Base-by-base conservation (phyloP, 2,888 invertebrate genomes). In the Eristalinus aeneus region DNA sequence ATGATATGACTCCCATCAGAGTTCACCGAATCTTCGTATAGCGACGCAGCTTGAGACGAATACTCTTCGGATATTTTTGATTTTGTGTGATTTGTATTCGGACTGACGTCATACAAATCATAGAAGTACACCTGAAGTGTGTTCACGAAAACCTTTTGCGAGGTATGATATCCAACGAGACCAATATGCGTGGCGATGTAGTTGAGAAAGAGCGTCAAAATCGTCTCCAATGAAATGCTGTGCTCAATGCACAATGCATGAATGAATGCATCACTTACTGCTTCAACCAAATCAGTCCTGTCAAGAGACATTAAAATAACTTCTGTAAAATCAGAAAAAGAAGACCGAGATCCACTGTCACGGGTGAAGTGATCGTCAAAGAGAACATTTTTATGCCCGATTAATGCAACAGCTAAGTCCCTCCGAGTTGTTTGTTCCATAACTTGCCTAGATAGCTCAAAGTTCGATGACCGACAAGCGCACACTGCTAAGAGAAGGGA, bases 121-220 rank as follows among this genome's bases (percentile, higher is more conserved):
- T 92, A 92, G 68, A 94, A 94, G 88, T 93, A 94, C 8, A 91
- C 91, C 89, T 94, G 94, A 34, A 94, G 90, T 0, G 93, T 92
- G 88, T 92, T 92, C 54, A 94, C 93, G 60, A 94, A 92, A 0
- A 94, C 93, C 88, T 91, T 91, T 80, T 88, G 93, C 78, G 90
- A 93, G 85, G 89, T 93, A 90, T 89, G 92, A 90, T 91, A 93
- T 89, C 89, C 93, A 90, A 90, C 94, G 93, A 90, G 94, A 89
- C 95, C 95, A 36, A 95, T 94, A 88, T 95, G 93, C n/a, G 95
- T 94, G 5, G 95, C 95, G 78, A 95, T 92, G 90, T 95, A 95
- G 82, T 95, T 95, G 76, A 95, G 90, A 89, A 95, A 95, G 11
- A 95, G 93, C 92, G 95, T 93, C 6, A 93, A 90, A 81, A 92